Evolutionary conservation across 2,797 vertebrate species (phyloP), one percentile per base, ranked within the genome.

Genomic region (Pipistrellus kuhlii): DNA sequence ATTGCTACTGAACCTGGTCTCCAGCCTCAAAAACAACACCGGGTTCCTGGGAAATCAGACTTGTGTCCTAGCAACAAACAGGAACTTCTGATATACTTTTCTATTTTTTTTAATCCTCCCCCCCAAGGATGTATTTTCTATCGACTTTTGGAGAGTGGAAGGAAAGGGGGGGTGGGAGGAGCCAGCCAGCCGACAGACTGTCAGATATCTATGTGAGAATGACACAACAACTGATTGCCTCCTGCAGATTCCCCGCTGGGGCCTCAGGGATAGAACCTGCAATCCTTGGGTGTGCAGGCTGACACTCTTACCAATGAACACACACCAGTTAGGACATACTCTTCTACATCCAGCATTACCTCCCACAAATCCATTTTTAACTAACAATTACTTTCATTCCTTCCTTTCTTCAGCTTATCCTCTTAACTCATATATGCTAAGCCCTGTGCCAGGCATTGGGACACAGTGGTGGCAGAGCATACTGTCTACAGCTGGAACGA

Each of bases 391-490:
- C 35, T 84, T 77, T 75, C 41, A 72, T 44, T 68, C 27, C 48
- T 88, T 62, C 68, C 32, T 85, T 91, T 84, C 48, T 83, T 46
- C 23, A 85, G 85, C 78, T 57, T 44, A 92, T 6, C 38, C 57
- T 15, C 32, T 90, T 72, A 89, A 53, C 30, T 75, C 30, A 25
- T 0, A 21, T 27, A 21, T 38, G 32, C 4, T 51, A 38, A 41
- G 68, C 6, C 25, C 23, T 44, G 8, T 72, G 64, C 30, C 46
- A 78, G 64, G 46, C 55, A 38, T 23, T 48, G 25, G 30, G 21
- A 35, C 14, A 38, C 15, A 82, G 59, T 2, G 4, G 30, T 20
- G 41, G 41, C 1, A 15, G 20, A 62, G 41, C 17, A 59, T 4
- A 3, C 1, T 10, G 48, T 59, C 7, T 59, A 30, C 44, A 80